These are phyloP conservation scores for Drosophila mettleri DNA, from an alignment of 2,888 invertebrate species.

Conservation along the genomic window DNA sequence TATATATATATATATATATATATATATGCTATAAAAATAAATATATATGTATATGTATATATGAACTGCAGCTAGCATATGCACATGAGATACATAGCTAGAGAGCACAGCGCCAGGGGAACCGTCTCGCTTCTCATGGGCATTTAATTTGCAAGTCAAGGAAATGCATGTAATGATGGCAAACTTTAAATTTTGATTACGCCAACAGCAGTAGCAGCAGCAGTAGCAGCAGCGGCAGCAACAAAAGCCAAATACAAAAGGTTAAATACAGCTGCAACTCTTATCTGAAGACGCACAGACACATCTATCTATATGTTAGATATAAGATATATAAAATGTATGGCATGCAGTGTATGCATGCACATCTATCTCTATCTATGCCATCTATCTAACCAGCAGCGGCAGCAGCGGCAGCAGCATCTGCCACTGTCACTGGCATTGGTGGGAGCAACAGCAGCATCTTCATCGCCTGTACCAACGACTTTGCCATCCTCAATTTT, in stretches of 20 bases:
- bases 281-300: conserved; percentile 16
- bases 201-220: conserved; percentile 50
- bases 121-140: conserved; percentile 53
- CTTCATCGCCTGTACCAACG: conserved; percentile 29
- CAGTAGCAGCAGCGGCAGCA: conserved; percentile 7
- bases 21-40: not conserved
- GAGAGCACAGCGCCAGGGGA: conserved; percentile 8
- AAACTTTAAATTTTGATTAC: conserved; percentile 77
- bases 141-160: conserved; percentile 72
- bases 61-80: not conserved
- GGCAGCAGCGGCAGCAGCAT: conserved; percentile 10
- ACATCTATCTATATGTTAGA: conserved; percentile 11
- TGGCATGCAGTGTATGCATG: conserved; percentile 14
- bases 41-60: not conserved
- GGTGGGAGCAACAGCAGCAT: conserved; percentile 29
- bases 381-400: conserved; percentile 40
- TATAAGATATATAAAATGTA: conserved; percentile 12
- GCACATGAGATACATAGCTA: not conserved
- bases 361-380: conserved; percentile 34
- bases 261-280: conserved; percentile 23
- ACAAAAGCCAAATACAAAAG: conserved; percentile 34
- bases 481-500: conserved; percentile 58
- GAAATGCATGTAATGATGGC: conserved; percentile 62
- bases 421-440: conserved; percentile 17
- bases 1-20: not conserved